Evolutionary conservation across 2,888 invertebrate genomes (phyloP).

Genomic region (Lochmaea crataegi): DNA sequence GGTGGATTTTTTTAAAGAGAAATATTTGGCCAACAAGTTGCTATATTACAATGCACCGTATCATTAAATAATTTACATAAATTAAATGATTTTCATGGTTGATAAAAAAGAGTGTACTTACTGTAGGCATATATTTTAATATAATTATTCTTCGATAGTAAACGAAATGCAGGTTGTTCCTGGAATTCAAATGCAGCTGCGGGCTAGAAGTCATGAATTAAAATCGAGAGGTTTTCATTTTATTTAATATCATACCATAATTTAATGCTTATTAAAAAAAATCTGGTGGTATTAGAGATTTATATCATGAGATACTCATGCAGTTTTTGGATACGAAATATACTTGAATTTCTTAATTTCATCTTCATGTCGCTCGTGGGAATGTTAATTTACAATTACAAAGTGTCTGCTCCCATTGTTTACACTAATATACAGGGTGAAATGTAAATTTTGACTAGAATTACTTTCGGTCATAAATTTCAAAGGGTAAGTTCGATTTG

Average conservation of each 20-base stretch:
- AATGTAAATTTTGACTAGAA: too few species aligned
- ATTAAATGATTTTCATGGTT: constrained; percentile 52
- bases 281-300: constrained; percentile 1
- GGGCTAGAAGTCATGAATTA: constrained; percentile 11
- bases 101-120: constrained; percentile 46
- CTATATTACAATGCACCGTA: constrained; percentile 48
- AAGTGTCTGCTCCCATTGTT: too few species aligned
- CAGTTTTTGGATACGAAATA: too few species aligned
- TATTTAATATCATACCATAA: neutral
- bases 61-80: constrained; percentile 55
- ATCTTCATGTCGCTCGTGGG: too few species aligned
- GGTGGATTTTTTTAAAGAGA: constrained; percentile 35
- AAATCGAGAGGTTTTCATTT: neutral
- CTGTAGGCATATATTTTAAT: constrained; percentile 50
- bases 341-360: too few species aligned
- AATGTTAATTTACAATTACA: too few species aligned
- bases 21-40: constrained; percentile 53
- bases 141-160: constrained; percentile 42
- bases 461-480: too few species aligned
- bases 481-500: too few species aligned
- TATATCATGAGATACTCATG: neutral
- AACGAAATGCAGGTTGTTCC: constrained; percentile 34
- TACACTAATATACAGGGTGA: too few species aligned
- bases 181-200: constrained; percentile 27
- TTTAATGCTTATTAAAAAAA: neutral